Conservation (phyloP, 2,888 invertebrate species). For the Lacanobia wlatinum region DNA sequence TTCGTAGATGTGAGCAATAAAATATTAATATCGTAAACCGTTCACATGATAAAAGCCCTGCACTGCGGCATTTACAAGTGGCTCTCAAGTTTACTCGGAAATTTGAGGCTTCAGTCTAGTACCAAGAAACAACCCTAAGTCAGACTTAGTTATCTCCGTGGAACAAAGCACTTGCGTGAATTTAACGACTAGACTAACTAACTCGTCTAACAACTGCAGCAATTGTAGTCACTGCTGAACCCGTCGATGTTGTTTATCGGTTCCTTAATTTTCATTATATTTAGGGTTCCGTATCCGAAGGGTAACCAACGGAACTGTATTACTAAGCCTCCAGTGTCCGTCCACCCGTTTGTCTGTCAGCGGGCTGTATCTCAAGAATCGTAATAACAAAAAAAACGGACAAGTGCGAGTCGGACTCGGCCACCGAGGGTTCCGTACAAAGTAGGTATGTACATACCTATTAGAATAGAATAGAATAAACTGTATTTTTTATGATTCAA, state of each 20-base stretch:
- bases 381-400: too few species aligned
- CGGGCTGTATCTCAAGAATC: too few species aligned
- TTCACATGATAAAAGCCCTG: conserved; percentile 59
- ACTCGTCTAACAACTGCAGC: conserved; percentile 46
- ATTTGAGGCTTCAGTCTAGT: conserved; percentile 70
- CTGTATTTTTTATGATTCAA: too few species aligned
- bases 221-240: conserved; percentile 19
- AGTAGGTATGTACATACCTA: too few species aligned
- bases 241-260: conserved; percentile 27
- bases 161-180: conserved; percentile 72
- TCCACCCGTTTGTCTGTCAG: too few species aligned
- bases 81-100: conserved; percentile 68
- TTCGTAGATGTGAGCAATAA: conserved; percentile 44
- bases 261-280: background rate
- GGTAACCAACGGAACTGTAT: too few species aligned
- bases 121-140: conserved; percentile 69
- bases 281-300: background rate
- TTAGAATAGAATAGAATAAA: too few species aligned
- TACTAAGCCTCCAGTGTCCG: too few species aligned
- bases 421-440: too few species aligned
- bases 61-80: conserved; percentile 69
- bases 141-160: conserved; percentile 70
- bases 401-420: too few species aligned
- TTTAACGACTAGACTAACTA: conserved; percentile 66
- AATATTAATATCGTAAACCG: conserved; percentile 48